phyloP scores from a whole-genome alignment of 2,888 invertebrate genomes.

The Acanthosoma haemorrhoidale region DNA sequence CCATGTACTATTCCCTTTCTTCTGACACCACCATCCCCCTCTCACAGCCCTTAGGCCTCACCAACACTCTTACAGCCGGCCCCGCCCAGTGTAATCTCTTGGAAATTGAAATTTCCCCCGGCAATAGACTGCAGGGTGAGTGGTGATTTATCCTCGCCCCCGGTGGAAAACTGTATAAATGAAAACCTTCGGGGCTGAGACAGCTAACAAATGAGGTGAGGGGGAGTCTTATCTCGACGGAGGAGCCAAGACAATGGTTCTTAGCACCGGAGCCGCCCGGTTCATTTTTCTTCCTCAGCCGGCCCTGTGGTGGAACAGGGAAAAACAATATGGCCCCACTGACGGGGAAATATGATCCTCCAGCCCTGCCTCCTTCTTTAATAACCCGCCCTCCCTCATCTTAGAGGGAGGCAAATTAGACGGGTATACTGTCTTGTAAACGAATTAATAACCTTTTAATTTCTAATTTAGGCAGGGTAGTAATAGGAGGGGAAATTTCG shows the following conservation, averaged over 20 bases:
- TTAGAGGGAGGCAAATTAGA: not conserved
- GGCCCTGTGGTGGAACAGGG: not conserved
- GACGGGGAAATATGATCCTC: conserved; percentile 34
- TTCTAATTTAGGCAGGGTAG: not conserved
- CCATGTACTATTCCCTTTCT: not conserved
- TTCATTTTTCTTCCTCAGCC: conserved; percentile 18
- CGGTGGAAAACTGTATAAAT: conserved; percentile 14
- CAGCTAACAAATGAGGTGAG: conserved; percentile 19
- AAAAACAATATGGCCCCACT: conserved; percentile 34
- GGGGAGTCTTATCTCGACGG: not conserved
- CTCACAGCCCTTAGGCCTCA: no score
- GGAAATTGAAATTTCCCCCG: conserved; percentile 9
- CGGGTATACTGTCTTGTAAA: not conserved
- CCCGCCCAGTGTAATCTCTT: not conserved
- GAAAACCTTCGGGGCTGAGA: conserved; percentile 18
- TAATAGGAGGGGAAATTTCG: no score
- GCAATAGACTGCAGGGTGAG: not conserved
- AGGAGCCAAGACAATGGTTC: conserved; percentile 6
- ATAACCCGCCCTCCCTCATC: not conserved
- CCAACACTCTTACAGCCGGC: no score
- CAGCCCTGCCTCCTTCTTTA: not conserved
- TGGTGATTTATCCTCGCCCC: conserved; percentile 10
- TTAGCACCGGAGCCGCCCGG: not conserved
- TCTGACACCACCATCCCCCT: not conserved
- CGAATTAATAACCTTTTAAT: not conserved